Evolutionary conservation across 2,797 vertebrate genomes (phyloP).

Genomic region (Chrysocyon brachyurus): DNA sequence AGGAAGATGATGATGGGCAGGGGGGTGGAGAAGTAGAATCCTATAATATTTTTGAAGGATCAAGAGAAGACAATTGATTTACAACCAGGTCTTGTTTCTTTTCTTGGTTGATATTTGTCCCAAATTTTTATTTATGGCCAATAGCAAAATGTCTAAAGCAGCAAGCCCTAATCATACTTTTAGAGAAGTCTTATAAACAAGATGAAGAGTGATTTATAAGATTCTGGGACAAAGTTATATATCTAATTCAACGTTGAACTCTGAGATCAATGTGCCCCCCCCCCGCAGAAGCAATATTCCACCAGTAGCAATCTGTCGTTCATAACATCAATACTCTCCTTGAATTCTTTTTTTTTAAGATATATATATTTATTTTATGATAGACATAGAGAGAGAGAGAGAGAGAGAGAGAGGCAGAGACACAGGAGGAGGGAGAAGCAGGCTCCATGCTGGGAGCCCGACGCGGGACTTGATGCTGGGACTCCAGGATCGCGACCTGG

Average conservation of each 20-base stretch:
- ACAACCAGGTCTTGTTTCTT: background rate
- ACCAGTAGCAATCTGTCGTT: background rate
- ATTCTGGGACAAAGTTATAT: background rate
- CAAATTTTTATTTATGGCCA: background rate
- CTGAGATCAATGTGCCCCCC: background rate
- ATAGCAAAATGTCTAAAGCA: background rate
- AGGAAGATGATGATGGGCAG: background rate
- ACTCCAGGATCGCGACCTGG: too few relatives aligned
- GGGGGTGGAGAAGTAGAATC: background rate
- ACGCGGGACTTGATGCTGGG: too few relatives aligned
- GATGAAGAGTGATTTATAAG: background rate
- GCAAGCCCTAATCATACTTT: background rate
- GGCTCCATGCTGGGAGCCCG: too few relatives aligned
- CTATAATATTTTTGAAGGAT: constrained; percentile 25
- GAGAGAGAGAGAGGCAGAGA: too few relatives aligned
- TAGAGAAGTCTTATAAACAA: constrained; percentile 11
- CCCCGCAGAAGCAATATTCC: background rate
- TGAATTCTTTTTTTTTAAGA: background rate
- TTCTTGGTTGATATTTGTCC: constrained; percentile 40
- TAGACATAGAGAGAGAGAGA: too few relatives aligned
- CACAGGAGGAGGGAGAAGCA: too few relatives aligned
- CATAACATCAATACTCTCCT: background rate
- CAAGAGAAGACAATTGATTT: constrained; percentile 6
- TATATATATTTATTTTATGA: too few relatives aligned
- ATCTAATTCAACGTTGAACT: background rate